Base-by-base conservation (phyloP, 2,797 vertebrate species). In the Cetoscarus ocellatus region DNA sequence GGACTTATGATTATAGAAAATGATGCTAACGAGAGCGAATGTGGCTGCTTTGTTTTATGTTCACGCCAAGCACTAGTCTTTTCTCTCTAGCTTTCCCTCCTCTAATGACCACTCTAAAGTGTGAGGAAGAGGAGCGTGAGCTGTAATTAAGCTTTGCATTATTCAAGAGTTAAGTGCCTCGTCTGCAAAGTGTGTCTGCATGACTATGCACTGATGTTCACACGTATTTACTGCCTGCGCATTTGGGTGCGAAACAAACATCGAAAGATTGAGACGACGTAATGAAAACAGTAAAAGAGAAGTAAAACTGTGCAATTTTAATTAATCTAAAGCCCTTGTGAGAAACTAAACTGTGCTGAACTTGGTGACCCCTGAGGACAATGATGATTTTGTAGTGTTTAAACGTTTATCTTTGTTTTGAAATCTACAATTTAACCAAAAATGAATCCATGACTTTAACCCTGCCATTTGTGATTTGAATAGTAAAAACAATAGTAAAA, bases 101-200 rank as follows among this genome's bases (percentile, higher is more conserved):
- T 47, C 68, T 92, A 90, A 92, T 88, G 84, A 88, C 80, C 77
- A 71, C 74, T 83, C 76, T 67, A 70, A 79, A 73, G 75, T 59
- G 55, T 61, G 17, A 59, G 35, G 67, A 82, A 51, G 65, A 67
- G 71, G 54, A 84, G 81, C 67, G 54, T 82, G 80, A 81, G 66
- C 38, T 78, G 76, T 85, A 81, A 92, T 92, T 91, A 91, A 83
- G 47, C 78, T 19, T 27, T 79, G 72, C 68, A 86, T 89, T 87
- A 86, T 91, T 91, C 73, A 86, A 62, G 60, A 79, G 70, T 49
- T 75, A 86, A 89, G 63, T 57, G 83, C 69, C 27, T 63, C 6
- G 27, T 79, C 83, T 86, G 75, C 72, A 87, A 71, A 75, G 50
- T 45, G 34, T 27, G 73, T 18, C 34, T 35, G 51, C 8, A 13